These are phyloP conservation scores for Amyelois transitella DNA, from an alignment of 1,140 invertebrate species.

Conservation along the genomic window DNA sequence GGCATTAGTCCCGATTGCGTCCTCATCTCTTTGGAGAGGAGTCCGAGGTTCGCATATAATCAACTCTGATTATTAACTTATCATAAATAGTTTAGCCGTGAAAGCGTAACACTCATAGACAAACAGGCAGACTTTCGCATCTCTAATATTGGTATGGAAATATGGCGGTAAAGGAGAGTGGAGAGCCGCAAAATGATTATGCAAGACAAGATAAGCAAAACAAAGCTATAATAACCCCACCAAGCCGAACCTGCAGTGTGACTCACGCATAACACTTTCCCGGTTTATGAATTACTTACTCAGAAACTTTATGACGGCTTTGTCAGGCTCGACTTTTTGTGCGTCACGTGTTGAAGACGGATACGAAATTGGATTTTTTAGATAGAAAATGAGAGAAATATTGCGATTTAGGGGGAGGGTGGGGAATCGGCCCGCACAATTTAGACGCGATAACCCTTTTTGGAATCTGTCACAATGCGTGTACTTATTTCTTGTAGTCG, in stretches of 20 bases:
- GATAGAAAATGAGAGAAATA: slow-evolving; percentile 42
- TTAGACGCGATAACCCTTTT: slow-evolving; percentile 2
- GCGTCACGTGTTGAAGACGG: slow-evolving; percentile 66
- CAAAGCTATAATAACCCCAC: neutral
- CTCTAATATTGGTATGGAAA: too few species aligned
- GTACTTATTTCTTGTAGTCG: neutral
- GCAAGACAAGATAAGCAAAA: too few species aligned
- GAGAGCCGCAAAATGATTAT: too few species aligned
- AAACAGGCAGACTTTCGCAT: too few species aligned
- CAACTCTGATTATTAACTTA: too few species aligned
- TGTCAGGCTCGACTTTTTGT: slow-evolving; percentile 51
- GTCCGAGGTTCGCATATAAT: too few species aligned
- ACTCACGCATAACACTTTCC: slow-evolving; percentile 28
- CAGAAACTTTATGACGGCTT: slow-evolving; percentile 62
- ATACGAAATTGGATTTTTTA: slow-evolving; percentile 68
- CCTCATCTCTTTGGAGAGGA: too few species aligned
- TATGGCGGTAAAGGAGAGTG: too few species aligned
- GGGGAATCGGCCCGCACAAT: slow-evolving; percentile 12
- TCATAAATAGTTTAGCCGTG: too few species aligned
- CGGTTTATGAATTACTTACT: slow-evolving; percentile 67
- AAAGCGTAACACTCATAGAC: too few species aligned
- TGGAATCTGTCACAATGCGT: neutral
- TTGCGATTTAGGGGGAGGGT: slow-evolving; percentile 29
- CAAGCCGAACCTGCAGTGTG: neutral
- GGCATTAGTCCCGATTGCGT: too few species aligned